Base-by-base conservation (phyloP, 2,113 vertebrate species). In the Cettia cetti region DNA sequence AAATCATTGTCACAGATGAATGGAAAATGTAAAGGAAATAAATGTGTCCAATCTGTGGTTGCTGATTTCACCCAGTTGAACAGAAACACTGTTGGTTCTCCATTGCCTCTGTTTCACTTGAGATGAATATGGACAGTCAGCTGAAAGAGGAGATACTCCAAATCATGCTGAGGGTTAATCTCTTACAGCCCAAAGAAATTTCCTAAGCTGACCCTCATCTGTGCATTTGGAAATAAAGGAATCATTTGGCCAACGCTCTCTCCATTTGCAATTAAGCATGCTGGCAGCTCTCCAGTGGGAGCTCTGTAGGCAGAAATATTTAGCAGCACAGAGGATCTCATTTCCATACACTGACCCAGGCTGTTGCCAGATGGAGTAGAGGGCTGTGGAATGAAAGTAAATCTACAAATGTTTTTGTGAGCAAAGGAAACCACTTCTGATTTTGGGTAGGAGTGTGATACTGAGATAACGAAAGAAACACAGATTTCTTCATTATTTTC, bases 181-280 rank as follows among this genome's bases (percentile, higher is more conserved):
- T 92, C 88, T 47, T 79, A 37, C 52, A 89, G 60, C 35, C 65
- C 77, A 47, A 87, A 85, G 64, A 91, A 72, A 84, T 75, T 89
- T 94, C 33, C 82, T 86, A 76, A 94, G 39, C 65, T 90, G 89
- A 69, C 84, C 50, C 82, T 94, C 61, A 17, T 89, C 86, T 92
- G 79, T 65, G 63, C 78, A 79, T 87, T 91, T 95, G 94, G 90
- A 90, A 85, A 75, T 57, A 88, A 80, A 94, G 84, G 64, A 78
- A 42, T 94, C 28, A 49, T 88, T 91, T 97, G 74, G 79, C 68
- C 78, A 50, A 49, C 0, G 2, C 59, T 92, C 57, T 72, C 66
- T 89, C 52, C 44, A 68, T 84, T 85, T 95, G 92, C 86, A 94
- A 96, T 94, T 94, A 96, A 92, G 71, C 33, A 6, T 26, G 23